Conservation (phyloP, 1,140 invertebrate genomes). For the Drosophila truncata region DNA sequence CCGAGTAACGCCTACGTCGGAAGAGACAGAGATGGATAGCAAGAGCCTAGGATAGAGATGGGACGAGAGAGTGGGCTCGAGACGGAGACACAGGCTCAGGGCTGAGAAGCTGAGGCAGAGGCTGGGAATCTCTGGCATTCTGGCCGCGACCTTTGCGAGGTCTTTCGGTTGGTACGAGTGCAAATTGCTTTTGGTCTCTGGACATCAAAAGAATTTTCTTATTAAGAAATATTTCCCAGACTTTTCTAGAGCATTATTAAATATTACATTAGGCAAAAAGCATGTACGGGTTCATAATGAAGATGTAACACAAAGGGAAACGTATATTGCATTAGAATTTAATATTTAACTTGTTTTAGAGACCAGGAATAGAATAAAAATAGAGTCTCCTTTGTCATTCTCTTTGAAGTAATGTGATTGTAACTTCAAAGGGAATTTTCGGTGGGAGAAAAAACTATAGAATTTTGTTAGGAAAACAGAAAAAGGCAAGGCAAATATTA, state of each 20-base stretch:
- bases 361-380: neutral
- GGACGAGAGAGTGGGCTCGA: neutral
- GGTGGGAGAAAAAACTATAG: neutral
- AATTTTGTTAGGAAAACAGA: neutral
- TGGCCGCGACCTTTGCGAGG: constrained; percentile 42
- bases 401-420: neutral
- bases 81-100: neutral
- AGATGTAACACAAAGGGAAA: constrained; percentile 12
- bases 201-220: constrained; percentile 72
- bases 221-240: constrained; percentile 57
- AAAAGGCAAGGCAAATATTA: neutral
- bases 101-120: neutral
- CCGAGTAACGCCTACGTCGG: constrained; percentile 37
- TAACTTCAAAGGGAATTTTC: neutral
- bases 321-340: constrained; percentile 4
- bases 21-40: neutral
- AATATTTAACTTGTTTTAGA: constrained; percentile 2
- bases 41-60: neutral
- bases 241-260: constrained; percentile 43
- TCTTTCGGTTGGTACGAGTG: constrained; percentile 18
- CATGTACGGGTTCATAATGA: constrained; percentile 44
- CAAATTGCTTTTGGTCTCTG: constrained; percentile 58
- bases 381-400: neutral
- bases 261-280: constrained; percentile 55
- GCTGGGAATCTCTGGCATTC: constrained; percentile 43